Base-by-base conservation (phyloP, 2,888 invertebrate genomes). In the Podotricha telesiphe region DNA sequence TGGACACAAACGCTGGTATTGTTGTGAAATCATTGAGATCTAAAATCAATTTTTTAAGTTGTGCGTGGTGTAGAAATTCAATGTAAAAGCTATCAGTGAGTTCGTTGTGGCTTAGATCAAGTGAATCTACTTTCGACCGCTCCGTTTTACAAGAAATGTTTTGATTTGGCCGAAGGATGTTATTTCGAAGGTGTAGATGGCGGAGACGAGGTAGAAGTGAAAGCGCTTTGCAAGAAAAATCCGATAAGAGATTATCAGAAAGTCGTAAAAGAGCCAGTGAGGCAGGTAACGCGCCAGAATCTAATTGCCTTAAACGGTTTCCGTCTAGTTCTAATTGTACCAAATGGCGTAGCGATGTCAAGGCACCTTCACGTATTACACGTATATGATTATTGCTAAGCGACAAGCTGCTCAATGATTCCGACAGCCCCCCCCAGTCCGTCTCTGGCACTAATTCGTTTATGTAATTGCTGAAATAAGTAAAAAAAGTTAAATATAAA, bases 101-200 rank as follows among this genome's bases (percentile, higher is more conserved):
- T 76, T 96, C 94, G 82, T 97, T 97, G 82, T 96, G 95, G 17
- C 96, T 96, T 65, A 97, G 87, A 83, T 97, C 97, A 19, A 97
- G 91, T 73, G 96, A 96, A 77, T 97, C 96, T 56, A 97, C 81
- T 76, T 94, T 94, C 76, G 94, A 93, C 64, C 86, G 83, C 22
- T 91, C 86, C 65, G 86, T 85, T 58, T 76, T 86, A 66, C 86
- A 83, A 13, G 81, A 74, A 55, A 73, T 71, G 74, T 82, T 79
- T 62, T 70, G 58, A n/a, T 67, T 53, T 75, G 86, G 65, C 0
- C 77, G 80, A 65, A 89, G 77, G 53, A 80, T 75, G 74, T 90
- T 89, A 71, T 83, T 82, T 10, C 95, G 90, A 28, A 96, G 86
- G 80, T 95, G 95, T 2, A 96, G 84, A 93, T 95, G 95, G 10